These are phyloP conservation scores for Anomalospiza imberbis DNA, from an alignment of 2,797 vertebrate species.

Conservation along the genomic window DNA sequence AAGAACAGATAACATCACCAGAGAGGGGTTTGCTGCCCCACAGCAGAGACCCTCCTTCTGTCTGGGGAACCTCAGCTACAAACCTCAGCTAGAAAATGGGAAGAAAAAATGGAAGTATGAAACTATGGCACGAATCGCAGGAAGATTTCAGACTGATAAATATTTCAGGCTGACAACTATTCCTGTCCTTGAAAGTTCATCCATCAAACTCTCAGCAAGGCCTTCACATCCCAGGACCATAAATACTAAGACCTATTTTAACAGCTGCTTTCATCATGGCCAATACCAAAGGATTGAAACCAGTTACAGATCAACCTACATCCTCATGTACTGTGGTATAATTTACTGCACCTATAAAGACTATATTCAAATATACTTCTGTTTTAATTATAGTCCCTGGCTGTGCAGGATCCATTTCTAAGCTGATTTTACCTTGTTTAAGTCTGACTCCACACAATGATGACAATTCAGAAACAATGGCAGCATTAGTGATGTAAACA, in stretches of 20 bases:
- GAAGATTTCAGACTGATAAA: constrained; percentile 58
- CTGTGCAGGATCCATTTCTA: not conserved
- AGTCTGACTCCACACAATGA: not conserved
- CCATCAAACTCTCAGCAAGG: constrained; percentile 57
- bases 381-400: not conserved
- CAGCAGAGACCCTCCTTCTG: not conserved
- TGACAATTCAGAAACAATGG: not conserved
- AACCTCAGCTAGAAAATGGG: not conserved
- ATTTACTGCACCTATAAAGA: constrained; percentile 29
- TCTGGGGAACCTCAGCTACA: not conserved
- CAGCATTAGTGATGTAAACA: not conserved
- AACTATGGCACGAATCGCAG: not conserved
- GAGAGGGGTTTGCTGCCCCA: not conserved
- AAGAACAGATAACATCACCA: not conserved
- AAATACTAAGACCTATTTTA: constrained; percentile 59
- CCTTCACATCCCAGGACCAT: constrained; percentile 41
- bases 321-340: not conserved
- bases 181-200: constrained; percentile 64
- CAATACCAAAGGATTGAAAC: not conserved
- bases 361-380: not conserved
- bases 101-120: not conserved
- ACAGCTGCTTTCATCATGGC: not conserved
- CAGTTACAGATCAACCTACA: constrained; percentile 3
- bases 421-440: constrained; percentile 22
- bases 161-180: constrained; percentile 65